phyloP scores from a whole-genome alignment of 2,797 vertebrate species.

The Amblyraja radiata region DNA sequence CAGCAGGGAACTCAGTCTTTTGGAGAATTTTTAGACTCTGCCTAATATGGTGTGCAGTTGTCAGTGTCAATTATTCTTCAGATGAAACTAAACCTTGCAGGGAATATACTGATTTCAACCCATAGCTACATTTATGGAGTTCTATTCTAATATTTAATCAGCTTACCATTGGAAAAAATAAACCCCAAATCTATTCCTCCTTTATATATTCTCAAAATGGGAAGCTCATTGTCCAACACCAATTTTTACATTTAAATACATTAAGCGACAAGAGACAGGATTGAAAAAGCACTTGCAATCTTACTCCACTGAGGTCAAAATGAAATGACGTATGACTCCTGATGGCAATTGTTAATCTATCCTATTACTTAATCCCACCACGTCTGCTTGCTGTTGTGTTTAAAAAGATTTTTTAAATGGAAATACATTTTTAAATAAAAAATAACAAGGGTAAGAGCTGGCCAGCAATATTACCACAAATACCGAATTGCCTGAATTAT shows the following conservation, averaged over 20 bases:
- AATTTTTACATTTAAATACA: not conserved
- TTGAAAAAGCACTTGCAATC: not conserved
- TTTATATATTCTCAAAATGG: not conserved
- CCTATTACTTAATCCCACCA: not conserved
- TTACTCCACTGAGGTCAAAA: not conserved
- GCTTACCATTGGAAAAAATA: not conserved
- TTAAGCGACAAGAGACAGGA: not conserved
- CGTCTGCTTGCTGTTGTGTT: not conserved
- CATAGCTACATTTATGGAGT: conserved; percentile 1
- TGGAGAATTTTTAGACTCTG: conserved; percentile 26
- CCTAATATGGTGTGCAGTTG: conserved; percentile 13
- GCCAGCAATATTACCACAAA: not conserved
- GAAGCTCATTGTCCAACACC: not conserved
- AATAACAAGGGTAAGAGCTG: not conserved
- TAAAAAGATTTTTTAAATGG: not conserved
- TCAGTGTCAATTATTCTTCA: conserved; percentile 34
- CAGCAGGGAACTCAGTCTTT: not conserved
- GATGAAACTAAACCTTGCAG: not conserved
- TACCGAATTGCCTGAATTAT: not conserved
- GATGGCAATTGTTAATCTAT: not conserved
- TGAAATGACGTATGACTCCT: not conserved
- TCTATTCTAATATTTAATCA: not conserved
- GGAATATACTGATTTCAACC: conserved; percentile 8
- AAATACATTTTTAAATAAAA: not conserved
- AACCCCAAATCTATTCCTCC: not conserved